Percentiles rank a stretch among this genome's conserved stretches.
phyloP scores from a whole-genome alignment of 2,113 vertebrate genomes.

The Hirundichthys speculiger region DNA sequence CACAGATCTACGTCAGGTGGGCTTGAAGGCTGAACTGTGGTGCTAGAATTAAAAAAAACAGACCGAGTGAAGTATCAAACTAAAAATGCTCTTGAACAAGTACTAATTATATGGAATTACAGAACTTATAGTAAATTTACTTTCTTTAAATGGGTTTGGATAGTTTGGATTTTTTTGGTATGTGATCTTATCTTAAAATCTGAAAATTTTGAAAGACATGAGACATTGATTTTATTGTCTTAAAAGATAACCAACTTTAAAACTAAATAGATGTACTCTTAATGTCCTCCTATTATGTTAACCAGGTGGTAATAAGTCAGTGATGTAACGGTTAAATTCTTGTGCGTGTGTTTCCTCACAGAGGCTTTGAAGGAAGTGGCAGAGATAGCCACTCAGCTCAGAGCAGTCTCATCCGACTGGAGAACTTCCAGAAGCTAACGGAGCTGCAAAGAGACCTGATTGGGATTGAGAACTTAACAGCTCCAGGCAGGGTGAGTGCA shows the following conservation, averaged over 20 bases:
- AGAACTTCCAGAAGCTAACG: conserved; percentile 95
- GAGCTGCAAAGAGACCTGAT: conserved; percentile 94
- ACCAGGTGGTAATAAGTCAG: neutral
- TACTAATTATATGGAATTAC: neutral
- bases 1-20: too few species aligned
- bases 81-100: neutral
- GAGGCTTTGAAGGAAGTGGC: conserved; percentile 89
- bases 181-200: too few species aligned
- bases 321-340: too few species aligned
- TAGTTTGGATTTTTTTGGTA: too few species aligned
- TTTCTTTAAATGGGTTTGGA: neutral
- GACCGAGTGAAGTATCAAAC: too few species aligned
- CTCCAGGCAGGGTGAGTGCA: conserved; percentile 87
- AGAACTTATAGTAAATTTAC: neutral
- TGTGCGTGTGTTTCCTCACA: conserved; percentile 56
- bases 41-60: too few species aligned
- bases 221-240: too few species aligned
- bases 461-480: conserved; percentile 87
- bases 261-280: too few species aligned
- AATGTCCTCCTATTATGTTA: neutral
- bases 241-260: too few species aligned
- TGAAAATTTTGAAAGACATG: too few species aligned
- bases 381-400: conserved; percentile 87
- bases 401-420: conserved; percentile 90
- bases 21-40: too few species aligned